Percentiles rank a stretch among this genome's conserved stretches.
These are phyloP conservation scores for Sebastes flavidus DNA, from an alignment of 2,797 vertebrate genomes.

Conservation along the genomic window DNA sequence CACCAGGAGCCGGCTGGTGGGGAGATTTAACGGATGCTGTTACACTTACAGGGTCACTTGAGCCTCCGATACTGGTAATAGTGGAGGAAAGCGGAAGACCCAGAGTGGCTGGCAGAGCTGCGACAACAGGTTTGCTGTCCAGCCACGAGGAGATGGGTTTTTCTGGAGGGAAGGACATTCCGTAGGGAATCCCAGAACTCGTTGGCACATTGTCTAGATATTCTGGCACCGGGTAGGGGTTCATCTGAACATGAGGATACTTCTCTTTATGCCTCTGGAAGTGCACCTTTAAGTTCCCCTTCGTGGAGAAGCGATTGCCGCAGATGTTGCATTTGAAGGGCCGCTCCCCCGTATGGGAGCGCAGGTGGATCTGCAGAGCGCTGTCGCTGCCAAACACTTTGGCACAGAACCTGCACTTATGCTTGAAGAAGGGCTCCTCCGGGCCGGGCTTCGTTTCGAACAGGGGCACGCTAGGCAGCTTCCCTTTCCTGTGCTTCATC, in stretches of 20 bases:
- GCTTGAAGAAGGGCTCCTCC: slow-evolving; percentile 98
- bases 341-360: slow-evolving; percentile 97
- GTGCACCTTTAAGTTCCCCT: slow-evolving; percentile 98
- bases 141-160: slow-evolving; percentile 94
- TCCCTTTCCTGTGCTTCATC: slow-evolving; percentile 94
- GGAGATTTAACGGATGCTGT: slow-evolving; percentile 89
- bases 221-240: slow-evolving; percentile 97
- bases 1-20: slow-evolving; percentile 88
- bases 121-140: slow-evolving; percentile 92
- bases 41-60: slow-evolving; percentile 88
- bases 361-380: slow-evolving; percentile 97
- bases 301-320: slow-evolving; percentile 98
- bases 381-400: slow-evolving; percentile 99
- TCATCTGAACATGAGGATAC: slow-evolving; percentile 99
- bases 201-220: slow-evolving; percentile 98
- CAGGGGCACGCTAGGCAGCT: slow-evolving; percentile 89
- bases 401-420: slow-evolving; percentile 98
- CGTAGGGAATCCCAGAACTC: slow-evolving; percentile 94
- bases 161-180: slow-evolving; percentile 94
- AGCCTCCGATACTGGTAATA: slow-evolving; percentile 80
- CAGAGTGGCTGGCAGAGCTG: slow-evolving; percentile 84
- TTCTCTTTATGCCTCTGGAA: slow-evolving; percentile 99
- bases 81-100: slow-evolving; percentile 91
- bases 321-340: slow-evolving; percentile 99
- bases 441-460: slow-evolving; percentile 92